A percentile compares a stretch with the other conserved stretches of the same genome.
phyloP scores from a whole-genome alignment of 2,888 invertebrate genomes.

The Eupithecia dodoneata region DNA sequence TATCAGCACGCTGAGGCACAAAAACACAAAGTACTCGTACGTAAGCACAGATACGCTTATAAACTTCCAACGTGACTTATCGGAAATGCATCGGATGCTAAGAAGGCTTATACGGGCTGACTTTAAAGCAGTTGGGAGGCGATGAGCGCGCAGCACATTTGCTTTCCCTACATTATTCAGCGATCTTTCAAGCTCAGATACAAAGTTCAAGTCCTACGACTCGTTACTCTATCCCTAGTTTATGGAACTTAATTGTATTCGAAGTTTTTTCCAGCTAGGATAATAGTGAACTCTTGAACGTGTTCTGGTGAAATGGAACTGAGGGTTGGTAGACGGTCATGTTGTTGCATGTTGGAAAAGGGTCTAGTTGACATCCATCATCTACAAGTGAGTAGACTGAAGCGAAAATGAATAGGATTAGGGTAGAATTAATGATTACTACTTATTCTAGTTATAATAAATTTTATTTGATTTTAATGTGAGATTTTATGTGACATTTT shows the following conservation, averaged over 20 bases:
- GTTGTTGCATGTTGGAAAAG: neutral
- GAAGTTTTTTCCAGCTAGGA: neutral
- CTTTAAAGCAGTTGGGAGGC: slow-evolving; percentile 68
- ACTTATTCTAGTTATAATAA: too few species aligned
- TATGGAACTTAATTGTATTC: neutral
- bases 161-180: slow-evolving; percentile 33
- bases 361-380: neutral
- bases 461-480: too few species aligned
- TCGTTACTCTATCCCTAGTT: neutral
- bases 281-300: neutral
- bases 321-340: neutral
- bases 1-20: neutral
- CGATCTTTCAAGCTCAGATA: slow-evolving; percentile 21
- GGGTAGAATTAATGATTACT: too few species aligned
- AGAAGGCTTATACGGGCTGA: slow-evolving; percentile 69
- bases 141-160: slow-evolving; percentile 46
- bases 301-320: neutral
- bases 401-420: too few species aligned
- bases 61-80: slow-evolving; percentile 68
- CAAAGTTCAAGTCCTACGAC: neutral
- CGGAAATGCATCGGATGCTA: slow-evolving; percentile 69
- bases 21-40: slow-evolving; percentile 5
- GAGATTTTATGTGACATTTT: too few species aligned
- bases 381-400: too few species aligned
- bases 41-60: slow-evolving; percentile 54